Conservation (phyloP, 2,797 vertebrate species). For the Anas acuta region DNA sequence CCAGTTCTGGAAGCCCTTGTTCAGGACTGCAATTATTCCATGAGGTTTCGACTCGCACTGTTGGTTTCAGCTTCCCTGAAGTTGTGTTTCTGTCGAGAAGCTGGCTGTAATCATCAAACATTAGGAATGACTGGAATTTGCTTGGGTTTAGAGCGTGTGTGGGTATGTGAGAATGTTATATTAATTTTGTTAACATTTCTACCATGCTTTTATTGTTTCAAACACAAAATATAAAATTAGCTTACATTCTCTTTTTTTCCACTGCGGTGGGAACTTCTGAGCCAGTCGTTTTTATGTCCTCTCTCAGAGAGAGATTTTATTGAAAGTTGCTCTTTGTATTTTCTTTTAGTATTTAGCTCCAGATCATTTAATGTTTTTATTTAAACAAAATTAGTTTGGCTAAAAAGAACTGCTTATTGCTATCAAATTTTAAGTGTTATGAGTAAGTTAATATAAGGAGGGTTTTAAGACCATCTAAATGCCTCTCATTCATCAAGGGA, state of each 20-base stretch:
- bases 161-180: slow-evolving; percentile 8
- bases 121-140: slow-evolving; percentile 61
- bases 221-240: slow-evolving; percentile 15
- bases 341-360: slow-evolving; percentile 40
- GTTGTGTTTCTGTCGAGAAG: slow-evolving; percentile 42
- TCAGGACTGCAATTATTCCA: slow-evolving; percentile 36
- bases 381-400: background rate
- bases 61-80: slow-evolving; percentile 61
- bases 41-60: slow-evolving; percentile 64
- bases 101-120: slow-evolving; percentile 57
- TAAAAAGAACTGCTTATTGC: background rate
- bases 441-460: background rate
- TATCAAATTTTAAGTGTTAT: background rate
- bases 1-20: background rate
- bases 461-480: background rate
- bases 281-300: slow-evolving; percentile 60
- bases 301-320: slow-evolving; percentile 8
- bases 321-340: background rate
- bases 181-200: slow-evolving; percentile 43
- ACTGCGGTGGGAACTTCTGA: slow-evolving; percentile 46
- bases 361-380: slow-evolving; percentile 21
- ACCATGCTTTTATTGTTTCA: slow-evolving; percentile 20
- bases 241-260: slow-evolving; percentile 62
- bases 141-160: slow-evolving; percentile 53
- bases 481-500: background rate